phyloP scores from a whole-genome alignment of 2,113 vertebrate genomes.

The Oncorhynchus clarkii region DNA sequence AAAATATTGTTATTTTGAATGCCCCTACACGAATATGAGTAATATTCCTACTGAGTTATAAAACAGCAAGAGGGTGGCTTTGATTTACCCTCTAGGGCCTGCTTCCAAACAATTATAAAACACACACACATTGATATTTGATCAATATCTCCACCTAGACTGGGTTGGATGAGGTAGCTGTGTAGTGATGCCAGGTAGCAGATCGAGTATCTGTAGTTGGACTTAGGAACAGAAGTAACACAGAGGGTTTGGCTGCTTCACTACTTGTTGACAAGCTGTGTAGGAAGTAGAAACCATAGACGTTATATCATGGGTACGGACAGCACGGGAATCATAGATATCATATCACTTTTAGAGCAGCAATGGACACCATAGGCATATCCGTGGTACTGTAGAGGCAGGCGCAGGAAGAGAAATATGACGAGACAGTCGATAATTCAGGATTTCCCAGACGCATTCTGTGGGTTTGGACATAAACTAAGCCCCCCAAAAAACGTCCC shows the following conservation, averaged over 20 bases:
- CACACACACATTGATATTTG: no score
- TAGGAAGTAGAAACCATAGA: neutral
- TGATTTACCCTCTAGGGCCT: constrained; percentile 47
- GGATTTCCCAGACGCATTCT: no score
- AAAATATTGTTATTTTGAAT: constrained; percentile 27
- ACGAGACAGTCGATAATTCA: no score
- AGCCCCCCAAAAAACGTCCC: no score
- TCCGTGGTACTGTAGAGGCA: no score
- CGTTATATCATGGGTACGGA: neutral
- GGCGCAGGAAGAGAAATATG: no score
- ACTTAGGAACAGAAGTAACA: constrained; percentile 42
- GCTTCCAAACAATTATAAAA: constrained; percentile 45
- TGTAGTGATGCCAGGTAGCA: constrained; percentile 32
- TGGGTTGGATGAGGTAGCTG: constrained; percentile 43
- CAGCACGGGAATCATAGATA: no score
- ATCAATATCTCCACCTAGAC: constrained; percentile 14
- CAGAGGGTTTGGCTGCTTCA: constrained; percentile 34
- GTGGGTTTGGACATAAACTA: no score
- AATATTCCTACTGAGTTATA: constrained; percentile 18
- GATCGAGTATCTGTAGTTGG: constrained; percentile 56
- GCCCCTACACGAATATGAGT: neutral
- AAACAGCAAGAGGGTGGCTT: constrained; percentile 35
- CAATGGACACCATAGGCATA: no score
- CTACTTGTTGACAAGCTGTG: constrained; percentile 38
- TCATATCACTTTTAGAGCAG: no score